These are phyloP conservation scores for Stichodactyla helianthus DNA, from an alignment of 64 coral and sea anemone genomes.

Conservation along the genomic window DNA sequence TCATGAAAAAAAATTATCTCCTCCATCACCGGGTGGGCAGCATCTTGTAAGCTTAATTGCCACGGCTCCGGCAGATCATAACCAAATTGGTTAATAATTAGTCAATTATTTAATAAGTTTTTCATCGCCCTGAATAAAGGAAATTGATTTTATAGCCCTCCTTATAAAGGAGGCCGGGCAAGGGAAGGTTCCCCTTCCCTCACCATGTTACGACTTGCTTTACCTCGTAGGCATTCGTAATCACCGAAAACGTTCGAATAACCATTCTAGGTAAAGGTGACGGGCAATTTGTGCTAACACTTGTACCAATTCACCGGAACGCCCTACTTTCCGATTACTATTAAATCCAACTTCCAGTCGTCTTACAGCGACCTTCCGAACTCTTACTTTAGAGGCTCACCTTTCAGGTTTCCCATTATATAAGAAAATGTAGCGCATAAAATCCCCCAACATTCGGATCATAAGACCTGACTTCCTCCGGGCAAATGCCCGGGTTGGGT, in stretches of 20 bases:
- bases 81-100: too few species aligned
- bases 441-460: slow-evolving; percentile 66
- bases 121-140: too few species aligned
- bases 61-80: slow-evolving; percentile 56
- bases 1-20: slow-evolving; percentile 75
- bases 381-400: slow-evolving; percentile 61
- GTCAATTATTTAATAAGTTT: too few species aligned
- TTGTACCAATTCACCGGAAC: slow-evolving; percentile 65
- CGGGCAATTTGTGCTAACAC: slow-evolving; percentile 93
- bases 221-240: slow-evolving; percentile 41
- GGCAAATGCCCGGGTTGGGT: slow-evolving; percentile 51
- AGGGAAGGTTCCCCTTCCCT: slow-evolving; percentile 47
- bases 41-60: slow-evolving; percentile 71
- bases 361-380: slow-evolving; percentile 62
- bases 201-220: slow-evolving; percentile 61
- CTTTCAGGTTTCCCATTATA: slow-evolving; percentile 68
- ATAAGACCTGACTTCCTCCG: slow-evolving; percentile 86
- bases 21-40: slow-evolving; percentile 66
- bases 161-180: neutral
- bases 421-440: slow-evolving; percentile 85
- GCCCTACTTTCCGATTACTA: slow-evolving; percentile 88
- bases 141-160: too few species aligned
- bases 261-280: slow-evolving; percentile 46
- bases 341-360: slow-evolving; percentile 68
- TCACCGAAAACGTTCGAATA: slow-evolving; percentile 24